Base-by-base conservation (phyloP, 2,888 invertebrate species). In the Macrophya alboannulata region DNA sequence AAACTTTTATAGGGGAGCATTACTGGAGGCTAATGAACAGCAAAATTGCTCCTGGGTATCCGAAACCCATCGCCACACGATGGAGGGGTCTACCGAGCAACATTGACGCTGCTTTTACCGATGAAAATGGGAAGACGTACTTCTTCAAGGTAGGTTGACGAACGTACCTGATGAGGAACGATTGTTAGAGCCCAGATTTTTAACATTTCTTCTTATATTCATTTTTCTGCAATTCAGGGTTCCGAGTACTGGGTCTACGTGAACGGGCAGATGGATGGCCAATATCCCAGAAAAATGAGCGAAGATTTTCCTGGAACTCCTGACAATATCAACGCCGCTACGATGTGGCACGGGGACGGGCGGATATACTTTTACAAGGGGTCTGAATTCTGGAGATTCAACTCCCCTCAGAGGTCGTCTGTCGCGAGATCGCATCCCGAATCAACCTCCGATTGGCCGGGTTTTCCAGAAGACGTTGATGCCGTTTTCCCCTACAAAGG, bases 331-430 rank as follows among this genome's bases (percentile, higher is more conserved):
- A 98, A 98, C 92, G 97, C 98, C 3, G 98, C 98, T 0, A 95
- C 99, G 92, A 98, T 98, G 10, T 99, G 98, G 98, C 97, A 97
- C 87, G 98, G 98, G 85, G 98, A 99, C 92, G 98, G 98, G 89
- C 98, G 98, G 94, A 98, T 98, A 85, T 98, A 98, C 94, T 98
- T 98, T 95, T 97, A 97, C 94, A 98, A 98, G 94, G 98, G 98
- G 48, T 95, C 96, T 87, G 96, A 97, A 93, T 98, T 98, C 95
- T 98, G 98, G 98, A 95, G 98, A 90, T 98, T 98, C 92, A 97
- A 98, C 93, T 97, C 98, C 6, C 95, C 96, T 0, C 96, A 96
- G 92, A 95, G 96, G 83, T 97, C 97, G 0, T 97, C 98, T 4
- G 98, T 98, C 40, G 97, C 97, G 92, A 94, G 95, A 82, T 96